Base-by-base conservation (phyloP, 2,888 invertebrate species). In the Spodoptera littoralis region DNA sequence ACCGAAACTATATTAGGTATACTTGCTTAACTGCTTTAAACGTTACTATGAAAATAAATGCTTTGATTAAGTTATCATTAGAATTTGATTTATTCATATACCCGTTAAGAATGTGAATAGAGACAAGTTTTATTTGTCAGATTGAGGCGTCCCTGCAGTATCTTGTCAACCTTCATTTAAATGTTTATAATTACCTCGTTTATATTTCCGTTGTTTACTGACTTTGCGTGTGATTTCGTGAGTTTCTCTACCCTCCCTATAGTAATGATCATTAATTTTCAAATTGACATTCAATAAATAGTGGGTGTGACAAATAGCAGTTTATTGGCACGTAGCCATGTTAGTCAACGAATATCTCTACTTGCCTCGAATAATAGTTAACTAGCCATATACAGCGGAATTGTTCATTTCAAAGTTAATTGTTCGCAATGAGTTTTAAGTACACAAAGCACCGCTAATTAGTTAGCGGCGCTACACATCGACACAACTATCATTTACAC, bases 161-260 rank as follows among this genome's bases (percentile, higher is more conserved):
- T 51, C 63, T 73, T 52, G 79, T 73, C 70, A 57, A 72, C 78
- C 76, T 80, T 76, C 62, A 54, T 66, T 54, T 50, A 55, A 71
- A 69, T 22, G 63, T 22, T 65, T 61, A 67, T 64, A 55, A 60
- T 42, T 60, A 8, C 6, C 65, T 54, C 8, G 47, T 67, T 55
- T 58, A 46, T 36, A 61, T 76, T 68, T 71, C 68, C 53, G 54
- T 51, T 58, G 36, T 57, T 45, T 58, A 60, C 57, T 45, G 41
- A 60, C 56, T 60, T 58, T 52, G 18, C 49, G 4, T 11, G 56
- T 36, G 59, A 60, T 12, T 45, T 53, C 36, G 45, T 22, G 36
- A 27, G 27, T 27, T 27, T 27, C 27, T 27, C 27, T 54, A n/a
- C 45, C 45, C 30, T 36, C 43, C 11, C 22, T 56, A 48, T 30